phyloP scores from a whole-genome alignment of 2,113 vertebrate genomes.

The Sciurus niger region DNA sequence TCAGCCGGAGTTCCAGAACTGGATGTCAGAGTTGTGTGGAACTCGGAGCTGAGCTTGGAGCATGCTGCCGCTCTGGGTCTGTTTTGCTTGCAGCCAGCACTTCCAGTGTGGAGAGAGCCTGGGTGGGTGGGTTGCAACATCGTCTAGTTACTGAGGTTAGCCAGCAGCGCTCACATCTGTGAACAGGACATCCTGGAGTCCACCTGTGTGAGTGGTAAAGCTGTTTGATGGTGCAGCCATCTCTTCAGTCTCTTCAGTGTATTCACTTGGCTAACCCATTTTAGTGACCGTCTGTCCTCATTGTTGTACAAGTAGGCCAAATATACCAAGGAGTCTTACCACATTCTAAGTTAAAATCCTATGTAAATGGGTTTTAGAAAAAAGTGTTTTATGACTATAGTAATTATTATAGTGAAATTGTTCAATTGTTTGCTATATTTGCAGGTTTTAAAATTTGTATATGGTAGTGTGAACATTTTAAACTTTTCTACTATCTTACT shows the following conservation, averaged over 20 bases:
- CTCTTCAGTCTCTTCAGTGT: background rate
- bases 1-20: background rate
- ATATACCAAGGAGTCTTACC: background rate
- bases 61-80: background rate
- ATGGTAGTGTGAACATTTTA: slow-evolving; percentile 31
- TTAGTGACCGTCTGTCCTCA: background rate
- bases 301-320: background rate
- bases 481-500: background rate
- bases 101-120: background rate
- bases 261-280: slow-evolving; percentile 49
- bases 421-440: slow-evolving; percentile 22
- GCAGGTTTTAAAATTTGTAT: background rate
- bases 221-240: background rate
- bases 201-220: background rate
- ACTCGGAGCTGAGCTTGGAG: background rate
- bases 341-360: background rate
- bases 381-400: slow-evolving; percentile 52
- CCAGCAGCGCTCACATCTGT: background rate
- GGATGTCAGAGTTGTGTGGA: background rate
- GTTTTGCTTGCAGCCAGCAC: background rate
- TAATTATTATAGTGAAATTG: slow-evolving; percentile 69
- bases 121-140: too few species aligned
- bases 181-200: background rate
- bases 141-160: background rate
- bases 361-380: slow-evolving; percentile 58